Conservation (phyloP, 2,797 vertebrate genomes). For the Distichodus sexfasciatus region DNA sequence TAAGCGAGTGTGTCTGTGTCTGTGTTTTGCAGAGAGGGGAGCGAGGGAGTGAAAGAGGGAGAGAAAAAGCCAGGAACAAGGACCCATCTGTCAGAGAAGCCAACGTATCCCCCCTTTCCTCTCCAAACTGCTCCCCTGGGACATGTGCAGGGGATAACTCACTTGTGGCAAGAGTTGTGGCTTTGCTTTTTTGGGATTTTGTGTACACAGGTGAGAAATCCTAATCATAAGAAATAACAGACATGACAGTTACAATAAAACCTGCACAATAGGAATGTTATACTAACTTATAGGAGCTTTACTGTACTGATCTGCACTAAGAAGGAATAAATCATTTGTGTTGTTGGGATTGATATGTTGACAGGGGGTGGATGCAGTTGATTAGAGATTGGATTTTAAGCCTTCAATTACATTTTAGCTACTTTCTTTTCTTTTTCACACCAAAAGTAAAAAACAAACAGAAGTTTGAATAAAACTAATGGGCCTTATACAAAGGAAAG, state of each 20-base stretch:
- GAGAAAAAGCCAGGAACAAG: slow-evolving; percentile 70
- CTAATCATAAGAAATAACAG: slow-evolving; percentile 44
- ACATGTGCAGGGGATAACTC: slow-evolving; percentile 71
- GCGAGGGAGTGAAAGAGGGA: slow-evolving; percentile 72
- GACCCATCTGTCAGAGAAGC: slow-evolving; percentile 81
- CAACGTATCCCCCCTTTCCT: slow-evolving; percentile 72
- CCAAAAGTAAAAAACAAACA: slow-evolving; percentile 5
- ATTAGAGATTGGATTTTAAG: slow-evolving; percentile 42
- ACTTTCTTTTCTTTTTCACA: not conserved
- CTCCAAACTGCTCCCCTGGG: slow-evolving; percentile 67
- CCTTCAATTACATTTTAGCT: slow-evolving; percentile 22
- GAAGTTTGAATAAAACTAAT: slow-evolving; percentile 24
- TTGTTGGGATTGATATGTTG: slow-evolving; percentile 35
- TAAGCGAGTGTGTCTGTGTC: slow-evolving; percentile 68
- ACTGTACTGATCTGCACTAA: not conserved
- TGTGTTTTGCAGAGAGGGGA: slow-evolving; percentile 66
- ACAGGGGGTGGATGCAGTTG: slow-evolving; percentile 47
- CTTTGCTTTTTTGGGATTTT: slow-evolving; percentile 24
- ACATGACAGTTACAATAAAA: slow-evolving; percentile 24
- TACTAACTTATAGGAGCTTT: not conserved
- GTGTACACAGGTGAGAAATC: slow-evolving; percentile 29
- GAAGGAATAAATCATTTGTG: slow-evolving; percentile 1
- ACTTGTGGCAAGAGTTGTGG: slow-evolving; percentile 73
- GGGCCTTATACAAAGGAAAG: too few species aligned
- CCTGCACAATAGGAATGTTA: not conserved